phyloP scores from a whole-genome alignment of 2,797 vertebrate species.

The Macropodus opercularis region DNA sequence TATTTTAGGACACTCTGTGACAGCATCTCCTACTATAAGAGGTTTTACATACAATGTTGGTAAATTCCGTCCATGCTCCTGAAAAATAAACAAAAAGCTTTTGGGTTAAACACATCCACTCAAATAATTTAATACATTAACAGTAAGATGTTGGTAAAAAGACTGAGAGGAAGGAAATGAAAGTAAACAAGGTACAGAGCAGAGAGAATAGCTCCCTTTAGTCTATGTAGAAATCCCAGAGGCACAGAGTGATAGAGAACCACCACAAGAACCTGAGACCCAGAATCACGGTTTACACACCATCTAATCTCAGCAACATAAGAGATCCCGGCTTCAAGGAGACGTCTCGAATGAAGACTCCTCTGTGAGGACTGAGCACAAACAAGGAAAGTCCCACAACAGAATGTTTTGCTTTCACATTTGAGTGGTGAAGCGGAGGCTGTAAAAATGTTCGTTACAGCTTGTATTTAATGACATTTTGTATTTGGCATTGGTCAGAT shows the following conservation, averaged over 20 bases:
- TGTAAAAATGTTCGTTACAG: background rate
- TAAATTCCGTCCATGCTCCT: constrained; percentile 54
- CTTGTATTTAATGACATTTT: background rate
- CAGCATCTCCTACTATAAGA: background rate
- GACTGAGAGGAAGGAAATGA: background rate
- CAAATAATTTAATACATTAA: background rate
- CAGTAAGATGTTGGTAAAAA: background rate
- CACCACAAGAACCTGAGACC: background rate
- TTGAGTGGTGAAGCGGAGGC: background rate
- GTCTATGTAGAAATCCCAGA: background rate
- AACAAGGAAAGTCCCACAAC: constrained; percentile 35
- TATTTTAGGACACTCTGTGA: background rate
- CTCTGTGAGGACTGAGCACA: background rate
- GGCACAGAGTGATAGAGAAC: background rate
- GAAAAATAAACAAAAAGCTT: constrained; percentile 34
- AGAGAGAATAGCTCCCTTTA: background rate
- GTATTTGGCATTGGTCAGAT: too few species aligned
- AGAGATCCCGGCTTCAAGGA: constrained; percentile 11
- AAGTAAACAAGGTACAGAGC: background rate
- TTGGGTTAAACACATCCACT: background rate
- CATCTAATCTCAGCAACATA: constrained; percentile 32
- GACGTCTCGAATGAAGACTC: constrained; percentile 20
- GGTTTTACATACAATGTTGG: constrained; percentile 63
- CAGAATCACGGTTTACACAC: constrained; percentile 39
- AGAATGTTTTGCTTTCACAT: constrained; percentile 65